A percentile compares a stretch with the other conserved stretches of the same genome.
Evolutionary conservation across 2,113 vertebrate species (phyloP).

Genomic region (Triplophysa dalaica): DNA sequence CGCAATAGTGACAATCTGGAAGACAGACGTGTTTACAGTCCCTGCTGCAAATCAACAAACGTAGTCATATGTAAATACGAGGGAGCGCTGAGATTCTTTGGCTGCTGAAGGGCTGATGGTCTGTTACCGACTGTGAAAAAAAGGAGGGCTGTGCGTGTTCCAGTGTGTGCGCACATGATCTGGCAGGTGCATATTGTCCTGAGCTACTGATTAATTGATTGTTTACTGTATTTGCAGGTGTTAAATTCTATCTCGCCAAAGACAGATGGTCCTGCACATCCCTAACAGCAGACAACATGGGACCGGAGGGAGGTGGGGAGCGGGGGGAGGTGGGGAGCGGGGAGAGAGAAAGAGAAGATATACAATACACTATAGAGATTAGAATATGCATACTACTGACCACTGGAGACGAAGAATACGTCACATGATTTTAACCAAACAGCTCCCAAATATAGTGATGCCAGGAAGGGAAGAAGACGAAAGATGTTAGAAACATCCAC

Average conservation of each 20-base stretch:
- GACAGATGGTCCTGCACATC: constrained; percentile 44
- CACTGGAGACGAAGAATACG: too few species aligned
- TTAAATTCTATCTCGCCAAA: constrained; percentile 48
- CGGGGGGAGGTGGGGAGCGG: background rate
- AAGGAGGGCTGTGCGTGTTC: constrained; percentile 7
- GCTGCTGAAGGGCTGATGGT: constrained; percentile 23
- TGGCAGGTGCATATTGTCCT: constrained; percentile 51
- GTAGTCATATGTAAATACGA: constrained; percentile 18
- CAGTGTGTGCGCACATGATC: constrained; percentile 39
- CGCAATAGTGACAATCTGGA: constrained; percentile 10
- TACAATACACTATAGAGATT: constrained; percentile 4
- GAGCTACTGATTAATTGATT: constrained; percentile 56
- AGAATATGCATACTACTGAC: background rate
- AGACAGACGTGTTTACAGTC: constrained; percentile 9
- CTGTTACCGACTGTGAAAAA: constrained; percentile 19
- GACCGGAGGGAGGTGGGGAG: background rate
- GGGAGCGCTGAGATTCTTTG: background rate
- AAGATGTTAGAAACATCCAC: background rate
- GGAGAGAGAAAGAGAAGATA: constrained; percentile 47
- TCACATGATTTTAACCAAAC: background rate
- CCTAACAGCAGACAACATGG: constrained; percentile 11
- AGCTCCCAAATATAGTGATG: too few species aligned
- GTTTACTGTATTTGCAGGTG: constrained; percentile 56
- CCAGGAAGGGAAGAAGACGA: too few species aligned
- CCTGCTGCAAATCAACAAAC: constrained; percentile 6